A percentile compares a stretch with the other conserved stretches of the same genome.
Conservation (phyloP, 2,797 vertebrate genomes). For the Ctenosaura bakeri region DNA sequence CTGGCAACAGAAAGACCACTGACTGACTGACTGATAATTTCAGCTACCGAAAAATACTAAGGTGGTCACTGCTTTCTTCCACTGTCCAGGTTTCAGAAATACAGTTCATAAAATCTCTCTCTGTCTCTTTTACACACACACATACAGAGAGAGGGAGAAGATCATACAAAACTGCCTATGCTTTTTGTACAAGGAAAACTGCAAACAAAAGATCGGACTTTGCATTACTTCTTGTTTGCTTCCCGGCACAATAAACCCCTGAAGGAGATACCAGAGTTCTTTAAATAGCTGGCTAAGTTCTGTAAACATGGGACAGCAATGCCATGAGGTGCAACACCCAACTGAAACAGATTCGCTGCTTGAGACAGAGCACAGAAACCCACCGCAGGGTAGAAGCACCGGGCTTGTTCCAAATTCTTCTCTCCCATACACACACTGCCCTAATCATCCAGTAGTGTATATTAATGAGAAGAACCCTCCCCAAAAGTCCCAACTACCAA, state of each 20-base stretch:
- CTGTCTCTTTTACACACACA: too few species aligned
- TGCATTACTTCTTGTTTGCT: conserved; percentile 56
- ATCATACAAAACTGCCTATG: neutral
- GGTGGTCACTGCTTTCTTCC: neutral
- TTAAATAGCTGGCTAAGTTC: conserved; percentile 58
- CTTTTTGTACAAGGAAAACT: neutral
- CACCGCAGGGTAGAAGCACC: neutral
- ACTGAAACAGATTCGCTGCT: conserved; percentile 50
- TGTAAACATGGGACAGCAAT: conserved; percentile 63
- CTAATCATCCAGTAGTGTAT: too few species aligned
- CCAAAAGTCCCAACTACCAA: too few species aligned
- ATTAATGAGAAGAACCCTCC: too few species aligned
- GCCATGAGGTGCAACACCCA: conserved; percentile 53
- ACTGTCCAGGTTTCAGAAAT: neutral
- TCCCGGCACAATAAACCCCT: conserved; percentile 50
- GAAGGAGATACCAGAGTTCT: conserved; percentile 44
- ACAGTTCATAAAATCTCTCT: neutral
- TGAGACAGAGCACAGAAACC: neutral
- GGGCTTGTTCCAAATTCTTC: neutral
- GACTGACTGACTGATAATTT: too few species aligned
- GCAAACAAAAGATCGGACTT: conserved; percentile 61
- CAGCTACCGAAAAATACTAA: too few species aligned
- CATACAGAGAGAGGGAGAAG: neutral
- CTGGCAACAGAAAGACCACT: too few species aligned
- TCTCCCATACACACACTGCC: too few species aligned